phyloP scores from a whole-genome alignment of 2,113 vertebrate species.

The Pipa parva region DNA sequence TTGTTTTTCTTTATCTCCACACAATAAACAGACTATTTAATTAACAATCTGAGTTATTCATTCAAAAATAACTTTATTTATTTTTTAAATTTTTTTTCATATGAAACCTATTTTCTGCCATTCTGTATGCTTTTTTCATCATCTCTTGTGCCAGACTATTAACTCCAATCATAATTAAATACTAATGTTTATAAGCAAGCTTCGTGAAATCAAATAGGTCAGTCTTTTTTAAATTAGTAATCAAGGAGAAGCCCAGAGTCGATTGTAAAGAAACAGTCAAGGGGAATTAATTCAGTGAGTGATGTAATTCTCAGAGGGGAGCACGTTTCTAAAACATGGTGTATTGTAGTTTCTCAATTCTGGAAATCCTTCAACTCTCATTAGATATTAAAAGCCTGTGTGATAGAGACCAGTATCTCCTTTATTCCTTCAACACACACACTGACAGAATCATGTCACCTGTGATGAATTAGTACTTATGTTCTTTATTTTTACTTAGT shows the following conservation, averaged over 20 bases:
- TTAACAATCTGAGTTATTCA: slow-evolving; percentile 1
- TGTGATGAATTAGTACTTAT: slow-evolving; percentile 12
- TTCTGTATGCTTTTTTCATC: background rate
- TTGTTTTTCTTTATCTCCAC: slow-evolving; percentile 29
- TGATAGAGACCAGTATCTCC: slow-evolving; percentile 15
- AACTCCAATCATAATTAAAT: slow-evolving; percentile 19
- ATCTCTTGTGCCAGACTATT: slow-evolving; percentile 15
- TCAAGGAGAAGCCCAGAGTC: slow-evolving; percentile 53
- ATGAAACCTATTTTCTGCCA: slow-evolving; percentile 13
- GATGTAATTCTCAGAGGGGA: slow-evolving; percentile 63
- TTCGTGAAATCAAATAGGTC: slow-evolving; percentile 31
- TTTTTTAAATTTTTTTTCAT: background rate
- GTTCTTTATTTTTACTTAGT: background rate
- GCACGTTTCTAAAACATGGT: slow-evolving; percentile 55
- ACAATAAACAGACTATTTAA: slow-evolving; percentile 38
- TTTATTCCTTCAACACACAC: slow-evolving; percentile 16
- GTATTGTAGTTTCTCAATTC: slow-evolving; percentile 55
- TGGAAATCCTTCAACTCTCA: slow-evolving; percentile 59
- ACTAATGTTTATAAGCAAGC: slow-evolving; percentile 37
- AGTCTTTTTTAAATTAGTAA: slow-evolving; percentile 46
- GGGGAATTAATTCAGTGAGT: slow-evolving; percentile 57
- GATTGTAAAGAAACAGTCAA: slow-evolving; percentile 56
- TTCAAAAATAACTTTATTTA: background rate
- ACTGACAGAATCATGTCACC: slow-evolving; percentile 21
- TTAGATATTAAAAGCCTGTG: slow-evolving; percentile 56